Evolutionary conservation across 2,113 vertebrate species (phyloP).

Genomic region (Gnathonemus echidnorhynchus): DNA sequence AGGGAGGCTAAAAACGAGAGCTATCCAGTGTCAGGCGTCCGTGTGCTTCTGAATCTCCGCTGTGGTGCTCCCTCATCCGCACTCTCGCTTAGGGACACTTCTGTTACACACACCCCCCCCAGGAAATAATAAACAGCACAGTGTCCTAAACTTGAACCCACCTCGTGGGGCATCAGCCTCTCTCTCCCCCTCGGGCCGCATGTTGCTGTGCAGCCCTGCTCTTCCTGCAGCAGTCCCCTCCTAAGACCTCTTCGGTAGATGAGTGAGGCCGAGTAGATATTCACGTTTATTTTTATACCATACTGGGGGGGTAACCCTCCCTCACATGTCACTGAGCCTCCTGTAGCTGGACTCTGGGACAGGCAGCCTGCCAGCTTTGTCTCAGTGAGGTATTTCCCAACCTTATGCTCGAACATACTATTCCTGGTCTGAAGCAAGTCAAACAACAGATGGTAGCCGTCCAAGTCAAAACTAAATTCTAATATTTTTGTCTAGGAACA

Average conservation of each 20-base stretch:
- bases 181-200: not conserved
- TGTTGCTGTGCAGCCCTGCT: not conserved
- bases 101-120: not conserved
- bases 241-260: not conserved
- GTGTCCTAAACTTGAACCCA: not conserved
- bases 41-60: not conserved
- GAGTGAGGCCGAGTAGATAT: not conserved
- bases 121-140: not conserved
- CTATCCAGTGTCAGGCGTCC: not conserved
- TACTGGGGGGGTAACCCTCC: not conserved
- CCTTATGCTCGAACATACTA: not conserved
- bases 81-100: not conserved
- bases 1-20: slow-evolving; percentile 15
- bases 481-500: not conserved
- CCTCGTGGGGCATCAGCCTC: not conserved
- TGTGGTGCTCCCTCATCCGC: slow-evolving; percentile 19
- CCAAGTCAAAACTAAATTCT: not conserved
- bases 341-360: not conserved
- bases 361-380: not conserved
- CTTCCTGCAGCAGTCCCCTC: not conserved
- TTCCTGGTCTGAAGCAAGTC: not conserved
- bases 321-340: not conserved
- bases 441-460: not conserved
- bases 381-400: not conserved
- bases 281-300: not conserved